Percentiles rank a stretch among this genome's conserved stretches.
Evolutionary conservation across 92 coral and sea anemone species (phyloP).

Genomic region (Palythoa grandiflora): DNA sequence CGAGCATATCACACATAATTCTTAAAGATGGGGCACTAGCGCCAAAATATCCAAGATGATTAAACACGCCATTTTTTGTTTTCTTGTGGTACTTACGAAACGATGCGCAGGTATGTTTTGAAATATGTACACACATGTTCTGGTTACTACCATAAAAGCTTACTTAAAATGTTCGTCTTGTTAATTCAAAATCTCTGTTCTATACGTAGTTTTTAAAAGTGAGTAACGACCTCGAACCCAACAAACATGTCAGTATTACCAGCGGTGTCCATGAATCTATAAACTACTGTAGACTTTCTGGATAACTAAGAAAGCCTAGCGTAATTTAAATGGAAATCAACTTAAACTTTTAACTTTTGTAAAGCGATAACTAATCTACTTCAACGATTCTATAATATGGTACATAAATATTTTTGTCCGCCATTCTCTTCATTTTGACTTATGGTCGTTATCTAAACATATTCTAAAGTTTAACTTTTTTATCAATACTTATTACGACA

Average conservation of each 20-base stretch:
- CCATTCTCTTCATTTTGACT: too few relatives aligned
- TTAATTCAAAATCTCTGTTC: neutral
- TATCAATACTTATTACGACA: neutral
- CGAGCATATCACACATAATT: neutral
- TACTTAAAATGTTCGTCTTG: neutral
- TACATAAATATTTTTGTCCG: too few relatives aligned
- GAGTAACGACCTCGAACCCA: neutral
- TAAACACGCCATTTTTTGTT: neutral
- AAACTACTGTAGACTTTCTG: neutral
- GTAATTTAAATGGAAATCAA: neutral
- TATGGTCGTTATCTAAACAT: neutral
- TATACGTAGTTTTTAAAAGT: neutral
- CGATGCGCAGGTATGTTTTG: neutral
- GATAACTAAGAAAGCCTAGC: neutral
- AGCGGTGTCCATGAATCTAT: neutral
- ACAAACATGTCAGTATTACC: neutral
- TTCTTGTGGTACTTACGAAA: neutral
- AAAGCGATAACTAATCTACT: neutral
- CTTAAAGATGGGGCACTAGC: neutral
- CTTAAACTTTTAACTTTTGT: neutral
- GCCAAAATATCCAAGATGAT: neutral
- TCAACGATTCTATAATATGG: neutral
- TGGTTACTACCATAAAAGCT: neutral
- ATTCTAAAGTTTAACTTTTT: neutral
- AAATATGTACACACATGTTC: neutral